Evolutionary conservation across 2,113 vertebrate species (phyloP), one percentile per base, ranked within the genome.

Genomic region (Sapayoa aenigma): DNA sequence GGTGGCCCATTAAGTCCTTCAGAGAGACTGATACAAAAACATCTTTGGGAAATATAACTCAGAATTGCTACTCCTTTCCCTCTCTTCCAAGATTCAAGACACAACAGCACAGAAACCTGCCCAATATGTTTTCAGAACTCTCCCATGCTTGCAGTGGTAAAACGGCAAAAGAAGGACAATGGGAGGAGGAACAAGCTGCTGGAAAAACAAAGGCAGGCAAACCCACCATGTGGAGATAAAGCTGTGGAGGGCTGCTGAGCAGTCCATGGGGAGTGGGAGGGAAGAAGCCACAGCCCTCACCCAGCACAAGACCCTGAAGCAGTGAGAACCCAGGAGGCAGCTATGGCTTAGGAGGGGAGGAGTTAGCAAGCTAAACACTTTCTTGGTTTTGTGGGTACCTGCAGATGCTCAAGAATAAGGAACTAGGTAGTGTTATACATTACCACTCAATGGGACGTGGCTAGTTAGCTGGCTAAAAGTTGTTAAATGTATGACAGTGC

Each of bases 261-360:
- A 30, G 10, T 31, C 39, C 25, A 3, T 14, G 12, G 7, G 7
- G 11, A 27, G 9, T 19, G 11, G 53, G 15, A 73, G 13, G 22
- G 22, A 65, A 59, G 44, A 71, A 65, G 44, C 9, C 18, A 62
- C 14, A 46, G 49, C 7, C 30, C 37, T 16, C 33, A 49, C 2
- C 30, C 4, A 6, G 53, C 30, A 77, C 27, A 71, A 76, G 23
- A 35, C 4, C 16, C 41, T 17, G 24, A 73, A 18, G 21, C 0
- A 0, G 8, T 3, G 6, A 28, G 19, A 12, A 69, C 15, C 4
- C 55, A 73, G 8, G 12, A 39, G 20, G 24, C 0, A 0, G 37
- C 42, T 73, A 11, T 1, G 3, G 83, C 52, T 92, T 47, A 81
- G 47, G 17, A 92, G 5, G 4, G 8, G 10, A 76, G 3, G 15